Base-by-base conservation (phyloP, 2,888 invertebrate genomes). In the Mesopsocus fuscifrons region DNA sequence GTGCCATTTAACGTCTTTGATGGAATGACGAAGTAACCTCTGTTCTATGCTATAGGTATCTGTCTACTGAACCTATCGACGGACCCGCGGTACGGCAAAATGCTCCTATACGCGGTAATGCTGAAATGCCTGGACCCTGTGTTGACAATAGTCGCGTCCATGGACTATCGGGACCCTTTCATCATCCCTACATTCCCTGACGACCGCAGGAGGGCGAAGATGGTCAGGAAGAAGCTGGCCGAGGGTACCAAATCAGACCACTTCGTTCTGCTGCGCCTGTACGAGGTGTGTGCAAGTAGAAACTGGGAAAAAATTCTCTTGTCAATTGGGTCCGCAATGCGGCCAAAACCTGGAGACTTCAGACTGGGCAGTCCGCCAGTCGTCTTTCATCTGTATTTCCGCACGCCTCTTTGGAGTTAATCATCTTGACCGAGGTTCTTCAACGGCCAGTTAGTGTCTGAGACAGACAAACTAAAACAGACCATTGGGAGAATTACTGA, bases 91-190 rank as follows among this genome's bases (percentile, higher is more conserved):
- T 64, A 91, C 35, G 92, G 87, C 3, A 92, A 95, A 61, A 85
- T 89, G 75, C 62, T 98, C 46, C 63, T 98, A 0, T 89, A 87
- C 57, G 77, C 87, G 1, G 74, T 89, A 32, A 79, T 91, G 2
- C 71, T 94, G 50, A 85, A 87, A 58, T 98, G 97, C 59, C 64
- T 94, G 26, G 89, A 92, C 59, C 94, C 95, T 2, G 70, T 97
- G 22, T 63, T 91, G 44, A 92, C 92, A 2, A 80, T 98, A 32
- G 87, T 87, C 1, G 83, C 91, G 55, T 74, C 78, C 49, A 67
- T 94, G 50, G 79, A 89, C 0, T 73, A 77, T 55, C 49, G 50
- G 20, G 20, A 38, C 20, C 38, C 38, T 5, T 38, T 38, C 18
- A 18, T 18, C 4, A 13, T 38, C 21, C 20, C 38, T 18, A 13